A percentile compares a stretch with the other conserved stretches of the same genome.
Evolutionary conservation across 2,797 vertebrate species (phyloP).

Genomic region (Channa striata): DNA sequence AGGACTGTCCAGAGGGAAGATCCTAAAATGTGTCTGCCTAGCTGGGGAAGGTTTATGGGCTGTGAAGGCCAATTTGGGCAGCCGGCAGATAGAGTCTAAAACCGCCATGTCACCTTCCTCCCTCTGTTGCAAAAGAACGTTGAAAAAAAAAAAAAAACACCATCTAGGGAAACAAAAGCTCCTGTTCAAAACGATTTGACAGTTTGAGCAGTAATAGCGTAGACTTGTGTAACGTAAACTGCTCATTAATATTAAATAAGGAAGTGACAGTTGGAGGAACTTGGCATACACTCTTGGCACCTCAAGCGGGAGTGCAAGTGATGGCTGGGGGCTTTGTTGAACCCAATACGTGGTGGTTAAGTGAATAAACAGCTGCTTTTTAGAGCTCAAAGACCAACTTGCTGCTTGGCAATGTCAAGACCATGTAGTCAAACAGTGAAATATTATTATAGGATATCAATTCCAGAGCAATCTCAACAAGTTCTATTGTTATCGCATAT

Average conservation of each 20-base stretch:
- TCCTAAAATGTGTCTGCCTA: constrained; percentile 59
- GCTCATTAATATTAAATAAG: constrained; percentile 82
- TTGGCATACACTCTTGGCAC: constrained; percentile 72
- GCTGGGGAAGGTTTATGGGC: constrained; percentile 72
- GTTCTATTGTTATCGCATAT: background rate
- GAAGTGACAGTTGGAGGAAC: constrained; percentile 80
- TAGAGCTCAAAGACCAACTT: constrained; percentile 30
- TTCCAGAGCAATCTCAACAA: background rate
- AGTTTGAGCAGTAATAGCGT: constrained; percentile 39
- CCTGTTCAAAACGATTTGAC: constrained; percentile 38
- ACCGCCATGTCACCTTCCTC: constrained; percentile 47
- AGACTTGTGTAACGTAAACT: constrained; percentile 61
- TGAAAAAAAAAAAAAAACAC: constrained; percentile 8
- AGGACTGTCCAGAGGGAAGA: constrained; percentile 63
- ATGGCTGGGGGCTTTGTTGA: constrained; percentile 71
- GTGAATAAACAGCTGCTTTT: constrained; percentile 64
- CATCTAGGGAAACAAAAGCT: constrained; percentile 36
- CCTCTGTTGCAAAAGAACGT: constrained; percentile 37
- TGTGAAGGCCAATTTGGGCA: constrained; percentile 80
- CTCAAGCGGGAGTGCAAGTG: constrained; percentile 57
- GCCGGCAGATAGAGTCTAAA: constrained; percentile 60
- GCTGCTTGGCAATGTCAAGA: constrained; percentile 11
- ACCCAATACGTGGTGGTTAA: constrained; percentile 65
- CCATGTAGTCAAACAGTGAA: constrained; percentile 17
- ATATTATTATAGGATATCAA: background rate